Evolutionary conservation across 1,140 invertebrate genomes (phyloP).

Genomic region (Magallana ariakensis): DNA sequence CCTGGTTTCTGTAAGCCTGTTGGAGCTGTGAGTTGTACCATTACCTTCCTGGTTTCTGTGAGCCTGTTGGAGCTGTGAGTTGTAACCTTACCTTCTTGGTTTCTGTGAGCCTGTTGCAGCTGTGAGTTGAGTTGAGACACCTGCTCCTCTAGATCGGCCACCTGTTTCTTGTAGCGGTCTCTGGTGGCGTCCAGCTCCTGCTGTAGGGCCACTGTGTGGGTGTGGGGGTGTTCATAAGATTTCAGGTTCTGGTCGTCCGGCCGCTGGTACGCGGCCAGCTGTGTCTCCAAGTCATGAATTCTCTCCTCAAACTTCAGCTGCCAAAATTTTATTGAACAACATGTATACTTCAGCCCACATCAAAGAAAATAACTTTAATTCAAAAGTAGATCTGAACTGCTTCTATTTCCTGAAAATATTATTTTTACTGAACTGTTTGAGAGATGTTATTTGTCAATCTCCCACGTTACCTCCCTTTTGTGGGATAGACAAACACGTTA

Average conservation of each 20-base stretch:
- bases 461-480: no score
- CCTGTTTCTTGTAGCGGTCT: conserved; percentile 71
- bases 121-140: conserved; percentile 70
- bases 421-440: no score
- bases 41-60: no score
- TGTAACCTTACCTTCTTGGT: conserved; percentile 60
- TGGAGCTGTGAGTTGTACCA: no score
- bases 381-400: no score
- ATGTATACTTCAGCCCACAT: neutral
- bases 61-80: no score
- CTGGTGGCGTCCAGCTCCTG: conserved; percentile 75
- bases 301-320: conserved; percentile 77
- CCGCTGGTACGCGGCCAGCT: conserved; percentile 67
- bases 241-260: conserved; percentile 58
- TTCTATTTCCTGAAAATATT: no score
- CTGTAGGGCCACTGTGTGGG: conserved; percentile 73
- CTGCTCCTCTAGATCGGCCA: conserved; percentile 69
- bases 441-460: no score
- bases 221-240: conserved; percentile 72
- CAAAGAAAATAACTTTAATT: neutral
- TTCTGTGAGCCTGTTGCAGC: conserved; percentile 67
- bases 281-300: conserved; percentile 74
- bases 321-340: neutral
- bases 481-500: conserved; percentile 41
- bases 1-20: conserved; percentile 15